phyloP scores from a whole-genome alignment of 2,888 invertebrate genomes.

The Dilophus febrilis region DNA sequence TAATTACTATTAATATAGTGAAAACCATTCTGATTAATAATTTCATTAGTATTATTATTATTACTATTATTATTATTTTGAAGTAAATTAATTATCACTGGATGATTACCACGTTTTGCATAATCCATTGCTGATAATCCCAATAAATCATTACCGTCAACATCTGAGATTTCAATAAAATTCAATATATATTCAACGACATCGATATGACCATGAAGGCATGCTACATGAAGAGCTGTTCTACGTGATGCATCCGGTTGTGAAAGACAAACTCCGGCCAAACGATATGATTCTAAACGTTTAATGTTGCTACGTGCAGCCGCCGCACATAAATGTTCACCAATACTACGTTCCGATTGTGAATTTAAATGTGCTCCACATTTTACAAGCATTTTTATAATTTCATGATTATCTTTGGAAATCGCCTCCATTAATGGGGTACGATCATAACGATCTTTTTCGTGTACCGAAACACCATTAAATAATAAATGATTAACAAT shows the following conservation, averaged over 20 bases:
- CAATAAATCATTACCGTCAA: constrained; percentile 38
- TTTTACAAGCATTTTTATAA: constrained; percentile 46
- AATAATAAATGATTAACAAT: constrained; percentile 56
- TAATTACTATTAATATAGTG: too few relatives aligned
- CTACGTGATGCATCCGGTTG: constrained; percentile 43
- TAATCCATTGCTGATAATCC: constrained; percentile 39
- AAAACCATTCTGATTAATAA: too few relatives aligned
- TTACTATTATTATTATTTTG: not conserved
- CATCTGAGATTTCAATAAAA: constrained; percentile 24
- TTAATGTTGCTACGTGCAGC: constrained; percentile 40
- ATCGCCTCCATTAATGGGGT: constrained; percentile 58
- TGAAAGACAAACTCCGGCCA: constrained; percentile 52
- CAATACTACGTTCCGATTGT: constrained; percentile 37
- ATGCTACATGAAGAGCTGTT: constrained; percentile 49
- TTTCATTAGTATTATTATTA: not conserved
- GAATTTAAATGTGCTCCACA: constrained; percentile 57
- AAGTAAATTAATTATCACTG: not conserved
- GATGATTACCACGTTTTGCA: constrained; percentile 19
- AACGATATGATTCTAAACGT: constrained; percentile 39
- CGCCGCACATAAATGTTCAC: constrained; percentile 49
- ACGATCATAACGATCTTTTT: constrained; percentile 48
- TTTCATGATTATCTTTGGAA: constrained; percentile 39
- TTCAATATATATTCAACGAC: constrained; percentile 36
- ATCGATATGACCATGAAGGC: constrained; percentile 34
- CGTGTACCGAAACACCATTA: constrained; percentile 69